A percentile compares a stretch with the other conserved stretches of the same genome.
phyloP scores from a whole-genome alignment of 2,888 invertebrate species.

The Campoplex capitator region DNA sequence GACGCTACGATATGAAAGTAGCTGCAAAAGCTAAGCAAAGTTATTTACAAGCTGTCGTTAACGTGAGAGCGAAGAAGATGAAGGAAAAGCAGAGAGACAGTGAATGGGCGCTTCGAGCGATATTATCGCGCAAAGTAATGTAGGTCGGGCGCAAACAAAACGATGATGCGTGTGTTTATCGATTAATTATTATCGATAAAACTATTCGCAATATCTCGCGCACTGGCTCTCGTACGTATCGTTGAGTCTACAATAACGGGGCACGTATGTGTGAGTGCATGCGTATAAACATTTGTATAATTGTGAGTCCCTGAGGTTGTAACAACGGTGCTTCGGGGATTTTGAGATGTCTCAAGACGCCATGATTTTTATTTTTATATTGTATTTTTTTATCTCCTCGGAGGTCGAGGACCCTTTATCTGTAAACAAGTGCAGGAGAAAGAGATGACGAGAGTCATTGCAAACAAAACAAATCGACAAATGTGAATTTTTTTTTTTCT shows the following conservation, averaged over 20 bases:
- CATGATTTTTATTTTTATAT: constrained; percentile 61
- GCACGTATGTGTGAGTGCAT: constrained; percentile 9
- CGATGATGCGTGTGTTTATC: constrained; percentile 76
- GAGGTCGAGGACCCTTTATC: constrained; percentile 80
- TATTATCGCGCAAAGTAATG: constrained; percentile 83
- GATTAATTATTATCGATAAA: constrained; percentile 82
- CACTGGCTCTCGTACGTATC: constrained; percentile 53
- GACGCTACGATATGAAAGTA: constrained; percentile 15
- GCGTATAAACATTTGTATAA: background rate
- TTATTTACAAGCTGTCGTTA: constrained; percentile 53
- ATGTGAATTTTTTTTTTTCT: constrained; percentile 44
- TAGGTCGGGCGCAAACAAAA: constrained; percentile 83
- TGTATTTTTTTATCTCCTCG: constrained; percentile 53
- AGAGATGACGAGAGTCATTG: constrained; percentile 3
- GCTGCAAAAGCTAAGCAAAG: constrained; percentile 8
- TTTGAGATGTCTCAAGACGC: constrained; percentile 64
- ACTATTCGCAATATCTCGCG: constrained; percentile 77
- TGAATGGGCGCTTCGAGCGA: constrained; percentile 67
- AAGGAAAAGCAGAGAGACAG: constrained; percentile 1
- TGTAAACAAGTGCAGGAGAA: background rate
- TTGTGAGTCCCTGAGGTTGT: constrained; percentile 54
- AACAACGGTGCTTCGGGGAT: constrained; percentile 31
- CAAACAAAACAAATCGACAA: constrained; percentile 32
- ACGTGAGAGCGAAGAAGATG: constrained; percentile 18
- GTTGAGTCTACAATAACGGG: constrained; percentile 10